A percentile compares a stretch with the other conserved stretches of the same genome.
Evolutionary conservation across 2,113 vertebrate genomes (phyloP).

Genomic region (Laterallus jamaicensis): DNA sequence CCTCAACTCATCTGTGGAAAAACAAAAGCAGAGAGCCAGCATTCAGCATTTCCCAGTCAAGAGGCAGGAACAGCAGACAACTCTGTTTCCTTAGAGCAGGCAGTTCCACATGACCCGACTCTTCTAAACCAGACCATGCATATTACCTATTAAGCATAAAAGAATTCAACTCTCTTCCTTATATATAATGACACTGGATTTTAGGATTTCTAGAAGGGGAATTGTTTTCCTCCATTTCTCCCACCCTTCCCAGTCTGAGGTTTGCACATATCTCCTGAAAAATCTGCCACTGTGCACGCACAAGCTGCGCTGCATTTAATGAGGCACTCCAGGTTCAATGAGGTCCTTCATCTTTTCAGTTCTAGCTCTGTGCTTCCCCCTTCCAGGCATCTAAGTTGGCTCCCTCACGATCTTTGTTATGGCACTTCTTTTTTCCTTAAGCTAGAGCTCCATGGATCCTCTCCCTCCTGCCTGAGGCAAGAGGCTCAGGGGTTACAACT

Average conservation of each 20-base stretch:
- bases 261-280: neutral
- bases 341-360: slow-evolving; percentile 7
- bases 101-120: neutral
- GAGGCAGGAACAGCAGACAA: neutral
- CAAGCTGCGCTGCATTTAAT: neutral
- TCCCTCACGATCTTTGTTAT: neutral
- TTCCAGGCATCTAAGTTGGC: neutral
- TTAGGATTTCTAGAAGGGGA: neutral
- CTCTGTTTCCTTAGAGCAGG: neutral
- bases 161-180: neutral
- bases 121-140: neutral
- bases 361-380: slow-evolving; percentile 9
- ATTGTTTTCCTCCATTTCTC: neutral
- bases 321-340: slow-evolving; percentile 19
- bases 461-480: neutral
- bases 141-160: neutral
- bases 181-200: neutral
- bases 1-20: neutral
- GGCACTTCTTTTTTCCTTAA: neutral
- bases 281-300: neutral
- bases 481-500: neutral
- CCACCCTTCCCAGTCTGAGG: neutral
- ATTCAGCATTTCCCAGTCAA: neutral
- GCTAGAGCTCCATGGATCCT: neutral
- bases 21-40: neutral